Evolutionary conservation across 2,888 invertebrate genomes (phyloP), one percentile per base, ranked within the genome.

Genomic region (Ectropis crepuscularia): DNA sequence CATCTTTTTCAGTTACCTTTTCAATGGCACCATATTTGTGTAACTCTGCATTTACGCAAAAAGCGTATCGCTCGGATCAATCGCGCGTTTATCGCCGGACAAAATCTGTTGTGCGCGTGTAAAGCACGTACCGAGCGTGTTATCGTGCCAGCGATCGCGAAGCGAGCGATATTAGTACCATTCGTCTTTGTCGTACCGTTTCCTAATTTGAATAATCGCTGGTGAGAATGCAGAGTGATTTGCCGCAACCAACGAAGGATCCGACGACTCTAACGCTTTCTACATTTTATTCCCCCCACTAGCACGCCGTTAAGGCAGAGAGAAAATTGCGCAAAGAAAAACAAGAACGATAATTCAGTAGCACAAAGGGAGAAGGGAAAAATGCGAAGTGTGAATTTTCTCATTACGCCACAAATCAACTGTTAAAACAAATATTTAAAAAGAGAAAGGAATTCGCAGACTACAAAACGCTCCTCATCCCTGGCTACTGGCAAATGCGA

Each of bases 181-280:
- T 92, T 91, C 92, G 91, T 92, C 92, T 92, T 88, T 92, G 92
- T 92, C 92, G 90, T 89, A 84, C 86, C 86, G 83, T 86, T 91
- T 85, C 86, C 90, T 92, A 88, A 92, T 92, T 92, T 92, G 88
- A 92, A 92, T 92, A 92, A 92, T 92, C 91, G 89, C 82, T 87
- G 89, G 90, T 90, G 89, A 89, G 90, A 91, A 91, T 89, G 83
- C 85, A 84, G 82, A 85, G 83, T 87, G 85, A 89, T 88, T 89
- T 86, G 85, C 86, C 84, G 81, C 83, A 83, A 78, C 77, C 78
- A 77, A 75, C 71, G 64, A 58, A 57, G 74, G 69, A 76, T 78
- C 76, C 73, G 76, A 75, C 69, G 50, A 60, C 53, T 57, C 53
- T 65, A 70, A 68, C 71, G 69, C 66, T 74, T 69, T 68, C 51